phyloP scores from a whole-genome alignment of 1,140 invertebrate genomes.

The Pissodes strobi region DNA sequence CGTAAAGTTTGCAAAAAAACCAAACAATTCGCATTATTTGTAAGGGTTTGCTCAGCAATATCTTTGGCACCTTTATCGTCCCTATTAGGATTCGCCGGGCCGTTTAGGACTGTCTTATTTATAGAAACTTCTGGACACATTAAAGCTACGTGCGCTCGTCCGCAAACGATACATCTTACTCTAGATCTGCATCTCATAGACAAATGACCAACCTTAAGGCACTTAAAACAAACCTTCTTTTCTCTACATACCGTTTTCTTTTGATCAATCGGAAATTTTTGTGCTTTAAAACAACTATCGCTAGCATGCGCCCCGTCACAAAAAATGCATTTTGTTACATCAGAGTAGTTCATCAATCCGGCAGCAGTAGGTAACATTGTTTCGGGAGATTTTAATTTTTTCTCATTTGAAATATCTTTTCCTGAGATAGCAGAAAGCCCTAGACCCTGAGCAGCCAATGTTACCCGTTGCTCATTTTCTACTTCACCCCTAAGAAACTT shows the following conservation, averaged over 20 bases:
- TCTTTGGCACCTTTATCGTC: neutral
- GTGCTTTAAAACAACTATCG: too few species aligned
- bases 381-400: slow-evolving; percentile 3
- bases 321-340: too few species aligned
- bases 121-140: too few species aligned
- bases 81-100: neutral
- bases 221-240: too few species aligned
- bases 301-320: too few species aligned
- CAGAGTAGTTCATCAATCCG: neutral
- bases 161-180: slow-evolving; percentile 1
- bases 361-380: slow-evolving; percentile 3
- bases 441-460: slow-evolving; percentile 4
- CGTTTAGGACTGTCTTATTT: neutral
- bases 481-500: too few species aligned
- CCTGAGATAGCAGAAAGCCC: neutral
- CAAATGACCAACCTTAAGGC: slow-evolving; percentile 3
- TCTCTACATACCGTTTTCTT: too few species aligned
- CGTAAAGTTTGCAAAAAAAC: neutral
- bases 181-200: slow-evolving; percentile 10
- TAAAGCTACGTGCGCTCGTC: too few species aligned
- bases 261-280: too few species aligned
- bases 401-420: slow-evolving; percentile 4
- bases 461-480: too few species aligned
- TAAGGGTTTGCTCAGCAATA: too few species aligned
- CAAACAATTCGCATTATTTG: neutral